Evolutionary conservation across 2,888 invertebrate species (phyloP).

Genomic region (Dexiosoma caninum): DNA sequence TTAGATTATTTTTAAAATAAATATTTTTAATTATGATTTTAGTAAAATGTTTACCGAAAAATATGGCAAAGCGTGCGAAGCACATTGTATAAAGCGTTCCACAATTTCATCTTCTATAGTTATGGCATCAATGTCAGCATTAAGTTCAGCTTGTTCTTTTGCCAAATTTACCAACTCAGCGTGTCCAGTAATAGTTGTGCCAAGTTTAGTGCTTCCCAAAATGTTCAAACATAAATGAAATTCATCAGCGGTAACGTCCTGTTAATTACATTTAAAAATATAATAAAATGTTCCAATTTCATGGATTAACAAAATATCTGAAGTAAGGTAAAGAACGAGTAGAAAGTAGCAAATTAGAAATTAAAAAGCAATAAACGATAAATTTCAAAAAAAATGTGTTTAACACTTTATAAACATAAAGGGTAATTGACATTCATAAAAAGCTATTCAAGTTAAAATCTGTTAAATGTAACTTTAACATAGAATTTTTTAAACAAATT

Average conservation of each 20-base stretch:
- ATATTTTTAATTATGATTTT: background rate
- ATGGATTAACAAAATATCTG: too few species aligned
- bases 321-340: too few species aligned
- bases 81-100: slow-evolving; percentile 89
- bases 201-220: slow-evolving; percentile 87
- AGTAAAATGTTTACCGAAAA: slow-evolving; percentile 85
- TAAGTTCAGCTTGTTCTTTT: slow-evolving; percentile 90
- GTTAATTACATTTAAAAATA: slow-evolving; percentile 28
- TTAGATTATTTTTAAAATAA: background rate
- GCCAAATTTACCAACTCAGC: slow-evolving; percentile 92
- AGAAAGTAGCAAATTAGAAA: too few species aligned
- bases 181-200: slow-evolving; percentile 89
- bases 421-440: too few species aligned
- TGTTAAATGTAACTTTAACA: too few species aligned
- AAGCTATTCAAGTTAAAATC: too few species aligned
- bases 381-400: too few species aligned
- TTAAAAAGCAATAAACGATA: too few species aligned
- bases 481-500: too few species aligned
- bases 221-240: slow-evolving; percentile 93
- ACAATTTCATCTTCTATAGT: slow-evolving; percentile 83
- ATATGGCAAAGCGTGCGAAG: slow-evolving; percentile 89
- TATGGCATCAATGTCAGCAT: slow-evolving; percentile 80
- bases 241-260: slow-evolving; percentile 95
- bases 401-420: too few species aligned
- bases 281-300: too few species aligned